Conservation (phyloP, 2,113 vertebrate genomes). For the Clarias gariepinus region DNA sequence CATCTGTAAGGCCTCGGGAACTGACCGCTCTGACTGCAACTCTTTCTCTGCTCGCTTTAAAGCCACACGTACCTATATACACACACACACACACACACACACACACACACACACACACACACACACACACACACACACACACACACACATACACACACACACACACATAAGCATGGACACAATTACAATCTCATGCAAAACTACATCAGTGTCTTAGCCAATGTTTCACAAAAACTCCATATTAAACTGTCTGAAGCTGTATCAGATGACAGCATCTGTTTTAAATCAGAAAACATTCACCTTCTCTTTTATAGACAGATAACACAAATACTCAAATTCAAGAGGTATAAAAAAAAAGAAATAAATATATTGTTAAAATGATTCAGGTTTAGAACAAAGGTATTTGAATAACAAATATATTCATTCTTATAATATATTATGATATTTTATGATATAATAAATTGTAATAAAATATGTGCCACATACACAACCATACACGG, state of each 20-base stretch:
- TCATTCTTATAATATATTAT: background rate
- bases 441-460: too few relatives aligned
- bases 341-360: background rate
- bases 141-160: background rate
- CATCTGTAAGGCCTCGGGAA: constrained; percentile 94
- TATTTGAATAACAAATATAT: background rate
- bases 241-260: background rate
- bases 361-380: background rate
- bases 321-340: background rate
- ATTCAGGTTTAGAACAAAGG: background rate
- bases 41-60: constrained; percentile 97
- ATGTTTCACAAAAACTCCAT: background rate
- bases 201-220: background rate
- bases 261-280: background rate
- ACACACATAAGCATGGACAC: background rate
- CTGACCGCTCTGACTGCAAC: constrained; percentile 88
- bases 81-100: background rate
- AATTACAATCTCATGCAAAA: background rate
- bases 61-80: constrained; percentile 88
- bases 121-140: background rate
- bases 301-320: background rate
- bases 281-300: background rate
- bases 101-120: background rate
- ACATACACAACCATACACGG: too few relatives aligned
- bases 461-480: too few relatives aligned